Conservation (phyloP, 2,113 vertebrate species). For the Leucopternis melanops region DNA sequence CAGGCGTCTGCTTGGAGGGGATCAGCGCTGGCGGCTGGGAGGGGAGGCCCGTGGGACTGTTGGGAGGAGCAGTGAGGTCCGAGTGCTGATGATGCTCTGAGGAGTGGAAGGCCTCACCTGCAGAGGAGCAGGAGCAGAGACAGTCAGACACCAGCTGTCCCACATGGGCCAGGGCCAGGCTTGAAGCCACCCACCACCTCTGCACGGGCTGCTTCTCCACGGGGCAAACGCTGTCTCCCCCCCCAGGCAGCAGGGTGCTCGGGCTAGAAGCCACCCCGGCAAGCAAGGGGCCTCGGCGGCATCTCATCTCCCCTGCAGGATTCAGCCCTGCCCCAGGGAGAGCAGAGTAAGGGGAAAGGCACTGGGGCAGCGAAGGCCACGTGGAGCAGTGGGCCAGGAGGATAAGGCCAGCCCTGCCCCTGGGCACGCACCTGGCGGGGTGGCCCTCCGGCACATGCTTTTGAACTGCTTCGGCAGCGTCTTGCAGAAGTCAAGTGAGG, state of each 20-base stretch:
- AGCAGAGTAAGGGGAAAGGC: neutral
- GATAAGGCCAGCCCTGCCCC: neutral
- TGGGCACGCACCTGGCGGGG: slow-evolving; percentile 78
- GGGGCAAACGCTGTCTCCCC: neutral
- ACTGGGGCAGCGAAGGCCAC: neutral
- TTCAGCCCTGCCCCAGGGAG: neutral
- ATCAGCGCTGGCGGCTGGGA: slow-evolving; percentile 85
- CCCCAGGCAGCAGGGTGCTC: accelerated
- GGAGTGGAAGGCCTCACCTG: slow-evolving; percentile 89
- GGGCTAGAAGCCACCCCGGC: neutral
- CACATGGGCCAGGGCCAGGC: accelerated
- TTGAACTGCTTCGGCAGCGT: slow-evolving; percentile 92
- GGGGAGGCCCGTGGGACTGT: slow-evolving; percentile 91
- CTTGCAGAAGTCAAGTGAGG: slow-evolving; percentile 90
- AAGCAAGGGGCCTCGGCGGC: neutral
- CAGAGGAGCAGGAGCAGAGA: slow-evolving; percentile 8
- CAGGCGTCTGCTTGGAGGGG: slow-evolving; percentile 77
- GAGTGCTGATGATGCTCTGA: slow-evolving; percentile 90
- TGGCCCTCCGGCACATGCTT: slow-evolving; percentile 88
- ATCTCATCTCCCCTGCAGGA: accelerated
- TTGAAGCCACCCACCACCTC: neutral
- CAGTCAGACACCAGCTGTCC: neutral
- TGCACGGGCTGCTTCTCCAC: accelerated
- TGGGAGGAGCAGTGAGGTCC: slow-evolving; percentile 95
- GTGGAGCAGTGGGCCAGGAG: neutral